These are phyloP conservation scores for Cygnus olor DNA, from an alignment of 2,797 vertebrate genomes.

Conservation along the genomic window DNA sequence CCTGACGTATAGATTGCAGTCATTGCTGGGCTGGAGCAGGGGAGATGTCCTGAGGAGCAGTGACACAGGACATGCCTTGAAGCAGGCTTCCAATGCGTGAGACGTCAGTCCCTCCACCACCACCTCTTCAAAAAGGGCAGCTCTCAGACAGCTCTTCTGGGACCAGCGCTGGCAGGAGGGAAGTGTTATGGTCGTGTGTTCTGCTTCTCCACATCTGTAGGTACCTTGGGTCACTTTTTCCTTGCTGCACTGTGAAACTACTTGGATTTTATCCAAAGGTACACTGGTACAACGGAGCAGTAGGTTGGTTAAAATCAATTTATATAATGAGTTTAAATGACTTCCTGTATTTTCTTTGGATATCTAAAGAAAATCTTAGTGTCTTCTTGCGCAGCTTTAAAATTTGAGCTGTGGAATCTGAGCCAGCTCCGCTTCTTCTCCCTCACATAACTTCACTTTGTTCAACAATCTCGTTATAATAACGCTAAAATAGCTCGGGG, in stretches of 20 bases:
- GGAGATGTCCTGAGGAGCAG: neutral
- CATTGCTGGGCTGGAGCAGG: neutral
- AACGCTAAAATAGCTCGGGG: slow-evolving; percentile 20
- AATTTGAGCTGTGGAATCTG: neutral
- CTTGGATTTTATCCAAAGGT: neutral
- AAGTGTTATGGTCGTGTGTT: neutral
- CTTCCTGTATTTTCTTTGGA: neutral
- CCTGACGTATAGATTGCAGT: neutral
- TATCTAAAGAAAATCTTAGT: neutral
- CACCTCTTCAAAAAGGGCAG: neutral
- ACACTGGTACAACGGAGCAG: neutral
- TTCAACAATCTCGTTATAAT: neutral
- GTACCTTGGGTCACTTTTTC: neutral
- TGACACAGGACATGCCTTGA: neutral
- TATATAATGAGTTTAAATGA: neutral
- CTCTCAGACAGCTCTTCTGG: neutral
- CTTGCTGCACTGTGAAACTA: neutral
- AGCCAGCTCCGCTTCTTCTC: neutral
- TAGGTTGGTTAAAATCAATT: neutral
- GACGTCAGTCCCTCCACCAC: neutral
- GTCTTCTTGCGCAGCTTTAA: neutral
- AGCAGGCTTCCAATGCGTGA: neutral
- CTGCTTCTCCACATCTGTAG: neutral
- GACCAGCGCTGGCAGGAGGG: neutral
- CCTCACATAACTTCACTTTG: neutral